A percentile compares a stretch with the other conserved stretches of the same genome.
Conservation (phyloP, 2,888 invertebrate species). For the Agonopterix arenella region DNA sequence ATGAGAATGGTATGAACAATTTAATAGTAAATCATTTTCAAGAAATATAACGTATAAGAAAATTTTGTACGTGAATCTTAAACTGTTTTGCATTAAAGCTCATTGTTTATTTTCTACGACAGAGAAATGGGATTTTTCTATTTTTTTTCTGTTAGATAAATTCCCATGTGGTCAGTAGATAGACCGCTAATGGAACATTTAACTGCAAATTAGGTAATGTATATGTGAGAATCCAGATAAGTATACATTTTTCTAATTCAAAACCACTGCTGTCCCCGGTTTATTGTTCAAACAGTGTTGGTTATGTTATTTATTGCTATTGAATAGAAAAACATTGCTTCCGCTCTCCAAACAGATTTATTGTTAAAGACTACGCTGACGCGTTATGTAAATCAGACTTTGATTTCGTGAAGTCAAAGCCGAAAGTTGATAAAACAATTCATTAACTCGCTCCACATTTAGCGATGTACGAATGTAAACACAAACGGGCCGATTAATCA, state of each 20-base stretch:
- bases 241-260: slow-evolving; percentile 34
- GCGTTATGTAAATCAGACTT: slow-evolving; percentile 23
- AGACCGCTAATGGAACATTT: slow-evolving; percentile 53
- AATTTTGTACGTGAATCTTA: slow-evolving; percentile 19
- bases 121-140: slow-evolving; percentile 29
- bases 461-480: slow-evolving; percentile 33
- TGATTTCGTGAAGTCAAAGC: slow-evolving; percentile 20
- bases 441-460: slow-evolving; percentile 30
- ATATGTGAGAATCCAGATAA: slow-evolving; percentile 60
- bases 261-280: slow-evolving; percentile 25
- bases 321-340: slow-evolving; percentile 26
- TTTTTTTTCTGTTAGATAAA: slow-evolving; percentile 29
- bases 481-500: slow-evolving; percentile 47
- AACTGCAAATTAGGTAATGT: slow-evolving; percentile 66
- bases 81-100: slow-evolving; percentile 32
- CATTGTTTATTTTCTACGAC: slow-evolving; percentile 46
- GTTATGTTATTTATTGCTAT: slow-evolving; percentile 26
- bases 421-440: slow-evolving; percentile 31
- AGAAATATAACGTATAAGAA: slow-evolving; percentile 1
- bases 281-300: slow-evolving; percentile 33
- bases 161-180: slow-evolving; percentile 47
- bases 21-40: slow-evolving; percentile 2
- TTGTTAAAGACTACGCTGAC: slow-evolving; percentile 19
- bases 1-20: slow-evolving; percentile 7
- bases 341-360: slow-evolving; percentile 20